Evolutionary conservation across 2,888 invertebrate species (phyloP), one percentile per base, ranked within the genome.

Genomic region (Odontomyia ornata): DNA sequence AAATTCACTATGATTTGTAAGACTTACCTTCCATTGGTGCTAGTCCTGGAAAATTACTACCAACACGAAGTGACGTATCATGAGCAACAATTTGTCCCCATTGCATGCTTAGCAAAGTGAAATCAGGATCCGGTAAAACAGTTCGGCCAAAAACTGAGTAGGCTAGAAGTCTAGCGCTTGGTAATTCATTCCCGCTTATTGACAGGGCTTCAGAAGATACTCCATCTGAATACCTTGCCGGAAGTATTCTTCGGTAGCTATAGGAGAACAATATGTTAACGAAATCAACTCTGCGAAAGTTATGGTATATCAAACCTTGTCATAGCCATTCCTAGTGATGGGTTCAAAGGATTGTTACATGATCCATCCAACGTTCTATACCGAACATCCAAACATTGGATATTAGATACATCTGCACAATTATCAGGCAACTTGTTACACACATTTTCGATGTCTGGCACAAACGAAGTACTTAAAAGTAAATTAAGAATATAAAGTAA

Each of bases 51-150:
- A 7, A 23, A 7, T 15, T 15, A 15, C 5, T 13, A 23, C 1
- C 0, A 1, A 52, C 1, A 15, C 83, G 83, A 60, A 85, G 82
- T 7, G 85, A 84, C 76, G 52, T 47, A 69, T 69, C 69, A 23
- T 69, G 69, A 18, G 47, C 69, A 46, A 69, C 15, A 15, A 69
- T 0, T 47, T 69, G 69, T 11, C 69, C 69, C 69, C 69, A 69
- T 25, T 69, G 47, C 47, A 47, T 47, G 4, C 3, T 69, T 1
- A 69, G 23, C 47, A 69, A 47, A 46, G 47, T 69, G 47, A 47
- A 69, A 2, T 47, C 11, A 0, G 47, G 47, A 27, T 47, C 47
- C 21, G 69, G 69, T n/a, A 69, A 47, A 21, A n/a, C 4, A 2
- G 46, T 9, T 47, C 47, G 46, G 1, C 69, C 69, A 25, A 69